Percentiles rank a stretch among this genome's conserved stretches.
phyloP scores from a whole-genome alignment of 2,888 invertebrate genomes.

The Archaeoteleia sp. region DNA sequence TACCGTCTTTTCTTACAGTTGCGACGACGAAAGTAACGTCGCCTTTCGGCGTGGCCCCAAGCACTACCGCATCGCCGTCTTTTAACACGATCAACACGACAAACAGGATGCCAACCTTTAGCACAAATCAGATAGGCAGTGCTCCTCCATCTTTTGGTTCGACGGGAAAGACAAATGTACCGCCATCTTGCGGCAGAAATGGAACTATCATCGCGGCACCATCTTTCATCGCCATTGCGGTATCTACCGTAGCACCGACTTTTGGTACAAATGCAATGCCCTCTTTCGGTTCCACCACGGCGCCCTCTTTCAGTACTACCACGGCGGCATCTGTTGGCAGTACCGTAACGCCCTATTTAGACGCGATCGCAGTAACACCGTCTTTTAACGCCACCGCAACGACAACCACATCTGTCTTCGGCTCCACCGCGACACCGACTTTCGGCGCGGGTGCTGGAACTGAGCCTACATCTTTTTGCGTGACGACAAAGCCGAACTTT shows the following conservation, averaged over 20 bases:
- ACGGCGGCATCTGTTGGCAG: conserved; percentile 10
- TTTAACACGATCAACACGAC: conserved; percentile 2
- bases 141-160: conserved; percentile 8
- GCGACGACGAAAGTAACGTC: neutral
- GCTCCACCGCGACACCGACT: too few species aligned
- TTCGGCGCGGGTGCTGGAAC: conserved; percentile 1
- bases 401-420: too few species aligned
- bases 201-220: conserved; percentile 2
- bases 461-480: neutral
- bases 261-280: conserved; percentile 3
- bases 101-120: neutral
- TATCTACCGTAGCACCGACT: neutral
- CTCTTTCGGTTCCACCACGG: neutral
- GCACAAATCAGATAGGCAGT: neutral
- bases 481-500: conserved; percentile 3
- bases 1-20: neutral
- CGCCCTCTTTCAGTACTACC: conserved; percentile 9
- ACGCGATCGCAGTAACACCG: neutral
- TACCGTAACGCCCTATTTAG: neutral
- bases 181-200: conserved; percentile 4
- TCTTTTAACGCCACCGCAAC: neutral
- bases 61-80: neutral
- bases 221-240: conserved; percentile 12
- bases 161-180: neutral
- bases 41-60: neutral